Evolutionary conservation across 2,113 vertebrate genomes (phyloP), one percentile per base, ranked within the genome.

Genomic region (Aptenodytes forsteri): DNA sequence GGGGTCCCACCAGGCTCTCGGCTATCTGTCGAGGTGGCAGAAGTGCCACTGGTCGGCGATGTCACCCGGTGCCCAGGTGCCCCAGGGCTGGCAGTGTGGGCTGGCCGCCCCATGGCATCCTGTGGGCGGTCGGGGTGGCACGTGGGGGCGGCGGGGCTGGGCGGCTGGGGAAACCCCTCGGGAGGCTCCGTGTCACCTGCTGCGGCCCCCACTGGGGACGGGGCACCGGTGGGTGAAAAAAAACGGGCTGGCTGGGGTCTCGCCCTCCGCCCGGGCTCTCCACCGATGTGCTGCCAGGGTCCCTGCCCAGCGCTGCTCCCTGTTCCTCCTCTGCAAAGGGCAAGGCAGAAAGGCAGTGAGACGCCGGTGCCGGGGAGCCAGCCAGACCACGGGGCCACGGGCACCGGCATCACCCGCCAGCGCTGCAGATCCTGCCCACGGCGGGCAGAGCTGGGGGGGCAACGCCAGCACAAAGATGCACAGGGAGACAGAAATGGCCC

Each of bases 291-390:
- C 56, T 44, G 69, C 89, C 42, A 1, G 72, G 27, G n/a, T 73
- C 75, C 54, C 81, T 34, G 61, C 87, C 90, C 30, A 1, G n/a
- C 1, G 47, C 90, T n/a, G 91, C 76, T 73, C 83, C 92, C 44
- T 11, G 29, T 1, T 95, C 86, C 55, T 94, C 87, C 90, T 89
- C 98, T 98, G 97, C 88, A 96, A 98, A 96, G 96, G 84, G 77
- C 75, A 91, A 97, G 76, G 81, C 61, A 87, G 65, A 88, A 42
- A 40, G 21, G 46, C 55, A 8, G 62, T 92, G 88, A 93, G 94
- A 14, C 9, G 0, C 40, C 2, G 2, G 80, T 11, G 3, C 38
- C 10, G 1, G 16, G 56, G 46, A 67, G 34, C 42, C 86, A 58
- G 59, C 50, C n/a, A 1, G 36, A 13, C 16, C 56, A 0, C 8